Base-by-base conservation (phyloP, 2,113 vertebrate genomes). In the Micromys minutus region DNA sequence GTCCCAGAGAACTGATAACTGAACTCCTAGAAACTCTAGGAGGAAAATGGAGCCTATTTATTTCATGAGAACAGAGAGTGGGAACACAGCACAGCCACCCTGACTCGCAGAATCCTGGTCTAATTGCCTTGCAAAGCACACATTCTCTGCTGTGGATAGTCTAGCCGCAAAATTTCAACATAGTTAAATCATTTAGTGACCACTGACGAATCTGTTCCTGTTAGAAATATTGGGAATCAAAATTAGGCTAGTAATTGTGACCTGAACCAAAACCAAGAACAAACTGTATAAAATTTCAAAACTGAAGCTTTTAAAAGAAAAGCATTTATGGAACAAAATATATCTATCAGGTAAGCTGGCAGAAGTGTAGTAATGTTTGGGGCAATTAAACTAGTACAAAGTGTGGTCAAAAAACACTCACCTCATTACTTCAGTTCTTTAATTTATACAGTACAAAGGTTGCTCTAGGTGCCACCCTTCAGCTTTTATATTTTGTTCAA, bases 1-100 rank as follows among this genome's bases (percentile, higher is more conserved):
- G 52, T 31, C 93, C 55, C 83, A 24, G 45, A 90, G 59, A 94
- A 31, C 87, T 76, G 69, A 55, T 85, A 76, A 94, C 31, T 39
- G 17, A 72, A 15, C 50, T 89, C 52, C 63, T 24, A 72, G 85
- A 77, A 71, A 90, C 57, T 90, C 36, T 29, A 39, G 47, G 69
- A 84, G 87, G 87, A 65, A 86, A 75, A 61, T 79, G 55, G 31
- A 84, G 11, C n/a, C 74, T 39, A 65, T 65, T 75, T 85, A 65
- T n/a, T 75, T 94, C 57, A 71, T 63, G 36, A 52, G 29, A 72
- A 12, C 34, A 93, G 39, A 26, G 19, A 12, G 45, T 26, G 34
- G 19, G 42, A 83, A 29, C 21, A 57, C 17, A 84, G 21, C 31
- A 21, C 67, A 52, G 63, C 42, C 55, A 81, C 72, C 50, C 16